These are phyloP conservation scores for Ochropleura plecta DNA, from an alignment of 2,888 invertebrate species.

Conservation along the genomic window DNA sequence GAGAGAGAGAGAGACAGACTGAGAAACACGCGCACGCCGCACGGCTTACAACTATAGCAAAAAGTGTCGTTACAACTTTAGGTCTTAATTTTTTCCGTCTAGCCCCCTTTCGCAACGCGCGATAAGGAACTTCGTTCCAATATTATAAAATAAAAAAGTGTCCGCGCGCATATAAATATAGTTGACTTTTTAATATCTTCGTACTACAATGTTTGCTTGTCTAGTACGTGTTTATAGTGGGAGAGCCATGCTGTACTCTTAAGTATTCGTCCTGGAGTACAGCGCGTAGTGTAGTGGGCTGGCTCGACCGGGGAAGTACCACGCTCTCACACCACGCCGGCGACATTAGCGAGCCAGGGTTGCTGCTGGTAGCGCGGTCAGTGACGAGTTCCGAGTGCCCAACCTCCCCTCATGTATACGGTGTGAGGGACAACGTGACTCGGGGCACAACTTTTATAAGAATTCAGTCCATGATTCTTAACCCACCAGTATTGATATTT, in stretches of 20 bases:
- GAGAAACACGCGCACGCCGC: too few relatives aligned
- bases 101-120: too few relatives aligned
- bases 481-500: neutral
- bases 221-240: conserved; percentile 11
- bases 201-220: too few relatives aligned
- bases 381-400: conserved; percentile 26
- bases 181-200: too few relatives aligned
- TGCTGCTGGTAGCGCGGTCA: conserved; percentile 9
- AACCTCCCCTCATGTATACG: conserved; percentile 7
- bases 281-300: conserved; percentile 18
- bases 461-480: neutral
- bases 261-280: conserved; percentile 9
- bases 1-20: too few relatives aligned
- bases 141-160: too few relatives aligned
- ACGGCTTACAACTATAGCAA: too few relatives aligned
- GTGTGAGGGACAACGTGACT: neutral
- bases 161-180: too few relatives aligned
- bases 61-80: too few relatives aligned
- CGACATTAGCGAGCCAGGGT: neutral
- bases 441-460: neutral
- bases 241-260: conserved; percentile 33
- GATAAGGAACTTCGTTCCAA: too few relatives aligned
- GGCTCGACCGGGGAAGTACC: conserved; percentile 34
- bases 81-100: too few relatives aligned
- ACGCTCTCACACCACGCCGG: conserved; percentile 22